Conservation (phyloP, 2,113 vertebrate species). For the Tursiops truncatus region DNA sequence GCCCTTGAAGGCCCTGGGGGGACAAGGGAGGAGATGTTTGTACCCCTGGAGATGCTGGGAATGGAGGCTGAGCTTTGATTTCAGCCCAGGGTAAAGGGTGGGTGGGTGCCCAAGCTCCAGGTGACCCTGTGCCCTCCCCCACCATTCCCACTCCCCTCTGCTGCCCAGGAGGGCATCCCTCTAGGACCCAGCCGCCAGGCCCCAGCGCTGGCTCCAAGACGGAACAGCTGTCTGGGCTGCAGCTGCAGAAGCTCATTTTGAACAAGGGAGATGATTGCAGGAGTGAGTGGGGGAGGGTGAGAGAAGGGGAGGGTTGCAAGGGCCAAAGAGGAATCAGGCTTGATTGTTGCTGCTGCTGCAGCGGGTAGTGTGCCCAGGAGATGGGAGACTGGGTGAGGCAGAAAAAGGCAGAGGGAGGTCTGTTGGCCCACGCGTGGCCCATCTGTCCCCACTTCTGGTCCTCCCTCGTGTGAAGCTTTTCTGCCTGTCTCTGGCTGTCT, state of each 20-base stretch:
- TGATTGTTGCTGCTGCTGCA: conserved; percentile 34
- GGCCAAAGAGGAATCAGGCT: conserved; percentile 67
- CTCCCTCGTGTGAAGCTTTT: neutral
- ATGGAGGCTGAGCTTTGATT: neutral
- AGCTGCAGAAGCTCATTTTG: conserved; percentile 68
- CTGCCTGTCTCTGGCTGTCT: neutral
- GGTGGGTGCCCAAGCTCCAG: neutral
- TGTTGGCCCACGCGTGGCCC: neutral
- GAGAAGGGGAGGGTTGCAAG: neutral
- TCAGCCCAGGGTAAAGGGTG: neutral
- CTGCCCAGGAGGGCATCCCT: neutral
- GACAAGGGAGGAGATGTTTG: neutral
- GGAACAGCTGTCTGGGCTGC: conserved; percentile 67
- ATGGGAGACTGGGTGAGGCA: neutral
- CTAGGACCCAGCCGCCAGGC: conserved; percentile 47
- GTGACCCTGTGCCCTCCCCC: neutral
- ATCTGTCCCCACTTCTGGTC: conserved; percentile 40
- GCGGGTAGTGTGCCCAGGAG: neutral
- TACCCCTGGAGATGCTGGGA: no score
- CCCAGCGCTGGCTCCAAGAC: neutral
- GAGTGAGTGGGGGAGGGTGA: conserved; percentile 19
- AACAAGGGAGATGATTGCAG: conserved; percentile 78
- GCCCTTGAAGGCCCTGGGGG: neutral
- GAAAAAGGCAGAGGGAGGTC: conserved; percentile 53
- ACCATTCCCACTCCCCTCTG: neutral